Base-by-base conservation (phyloP, 2,113 vertebrate genomes). In the Pterocles burchelli region DNA sequence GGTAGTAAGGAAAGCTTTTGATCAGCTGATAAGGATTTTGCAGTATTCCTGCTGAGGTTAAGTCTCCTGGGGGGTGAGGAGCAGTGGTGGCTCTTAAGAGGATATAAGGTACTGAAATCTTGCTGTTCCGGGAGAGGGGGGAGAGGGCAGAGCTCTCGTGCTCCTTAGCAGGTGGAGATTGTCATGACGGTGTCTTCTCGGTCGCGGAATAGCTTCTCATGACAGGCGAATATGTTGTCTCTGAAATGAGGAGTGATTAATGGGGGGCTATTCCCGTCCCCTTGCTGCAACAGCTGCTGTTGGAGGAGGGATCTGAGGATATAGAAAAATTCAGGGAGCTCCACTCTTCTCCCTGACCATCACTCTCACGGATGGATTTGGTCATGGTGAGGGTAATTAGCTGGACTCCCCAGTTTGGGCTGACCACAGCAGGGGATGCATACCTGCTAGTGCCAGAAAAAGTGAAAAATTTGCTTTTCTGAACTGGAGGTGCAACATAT, bases 1-100 rank as follows among this genome's bases (percentile, higher is more conserved):
- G 58, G 91, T 87, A 72, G 91, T 80, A 93, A 96, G 94, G 84
- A 95, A 88, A 94, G 93, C 96, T 92, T 92, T 93, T 82, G 76
- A 92, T 95, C 94, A 88, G 91, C 91, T 94, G 93, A 90, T 63
- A 86, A 43, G 94, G 95, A 90, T 96, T 93, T 91, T 75, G 82
- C 24, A 10, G 10, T 91, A 73, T 76, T 90, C 79, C 70, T 88
- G 68, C 88, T 57, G 94, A 93, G 75, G 78, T 45, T 91, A 80
- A 89, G 87, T 81, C 77, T 85, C 48, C 55, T 1, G 7, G 6
- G 81, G 74, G 72, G 46, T 89, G 88, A 89, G 82, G 57, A 91
- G 85, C 71, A 22, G 41, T 62, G 61, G 48, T 66, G 55, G 68
- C 45, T 75, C 89, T 52, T 95, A 96, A 93, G 91, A 72, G 85